A percentile compares a stretch with the other conserved stretches of the same genome.
Conservation (phyloP, 2,888 invertebrate species). For the Erebia ligea region DNA sequence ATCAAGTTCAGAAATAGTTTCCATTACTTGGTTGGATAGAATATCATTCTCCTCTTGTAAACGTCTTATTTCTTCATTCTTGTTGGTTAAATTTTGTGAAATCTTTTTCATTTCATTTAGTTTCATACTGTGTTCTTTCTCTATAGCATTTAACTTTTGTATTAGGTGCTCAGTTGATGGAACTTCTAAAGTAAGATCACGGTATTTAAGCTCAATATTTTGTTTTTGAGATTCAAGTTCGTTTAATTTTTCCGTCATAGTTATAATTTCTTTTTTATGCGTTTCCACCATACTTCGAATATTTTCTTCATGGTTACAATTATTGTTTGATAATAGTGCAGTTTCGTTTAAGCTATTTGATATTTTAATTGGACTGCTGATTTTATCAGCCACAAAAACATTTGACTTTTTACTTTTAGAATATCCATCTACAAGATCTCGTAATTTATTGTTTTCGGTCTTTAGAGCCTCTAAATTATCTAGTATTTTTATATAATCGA, state of each 20-base stretch:
- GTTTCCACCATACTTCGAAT: conserved; percentile 41
- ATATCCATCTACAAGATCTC: conserved; percentile 49
- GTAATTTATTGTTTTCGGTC: conserved; percentile 58
- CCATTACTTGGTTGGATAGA: conserved; percentile 83
- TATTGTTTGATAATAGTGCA: conserved; percentile 11
- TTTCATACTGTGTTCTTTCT: conserved; percentile 57
- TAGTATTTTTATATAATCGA: conserved; percentile 48
- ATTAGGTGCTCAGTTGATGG: conserved; percentile 56
- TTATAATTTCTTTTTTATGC: conserved; percentile 48
- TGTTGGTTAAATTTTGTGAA: conserved; percentile 48
- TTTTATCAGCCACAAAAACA: conserved; percentile 44
- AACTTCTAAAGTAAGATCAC: conserved; percentile 57
- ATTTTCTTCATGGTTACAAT: conserved; percentile 46
- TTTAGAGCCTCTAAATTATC: conserved; percentile 52
- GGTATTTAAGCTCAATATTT: conserved; percentile 59
- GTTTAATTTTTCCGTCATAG: conserved; percentile 49
- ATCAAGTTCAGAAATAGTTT: conserved; percentile 81
- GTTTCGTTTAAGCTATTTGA: conserved; percentile 14
- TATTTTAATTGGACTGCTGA: conserved; percentile 52
- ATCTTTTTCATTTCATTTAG: conserved; percentile 54
- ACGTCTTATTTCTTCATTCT: conserved; percentile 54
- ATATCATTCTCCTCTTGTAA: conserved; percentile 80
- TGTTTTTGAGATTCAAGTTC: conserved; percentile 52
- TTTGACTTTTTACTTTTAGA: conserved; percentile 37
- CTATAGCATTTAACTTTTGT: conserved; percentile 56